Percentiles rank a stretch among this genome's conserved stretches.
Evolutionary conservation across 1,140 invertebrate species (phyloP).

Genomic region (Acromyrmex echinatior): DNA sequence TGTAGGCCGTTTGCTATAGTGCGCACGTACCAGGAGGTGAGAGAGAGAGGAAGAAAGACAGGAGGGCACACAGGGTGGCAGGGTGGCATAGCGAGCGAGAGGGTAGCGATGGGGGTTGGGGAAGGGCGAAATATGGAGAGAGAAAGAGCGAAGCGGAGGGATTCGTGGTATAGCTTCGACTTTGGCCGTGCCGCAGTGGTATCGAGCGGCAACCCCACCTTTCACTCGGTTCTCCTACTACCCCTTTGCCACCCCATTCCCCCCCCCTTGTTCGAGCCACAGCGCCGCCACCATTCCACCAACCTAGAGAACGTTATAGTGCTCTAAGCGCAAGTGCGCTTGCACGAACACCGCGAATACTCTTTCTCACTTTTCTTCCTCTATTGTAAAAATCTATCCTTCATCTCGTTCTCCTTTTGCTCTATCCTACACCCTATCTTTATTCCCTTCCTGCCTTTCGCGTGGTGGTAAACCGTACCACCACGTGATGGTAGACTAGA

Average conservation of each 20-base stretch:
- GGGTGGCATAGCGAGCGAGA: constrained; percentile 50
- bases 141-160: constrained; percentile 58
- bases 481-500: constrained; percentile 48
- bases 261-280: constrained; percentile 62
- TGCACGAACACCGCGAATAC: constrained; percentile 67
- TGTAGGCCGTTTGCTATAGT: constrained; percentile 77
- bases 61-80: constrained; percentile 19
- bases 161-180: constrained; percentile 80
- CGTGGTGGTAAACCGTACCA: constrained; percentile 26
- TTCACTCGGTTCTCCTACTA: constrained; percentile 49
- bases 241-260: constrained; percentile 47
- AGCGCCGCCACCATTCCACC: constrained; percentile 70
- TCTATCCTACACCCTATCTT: constrained; percentile 60
- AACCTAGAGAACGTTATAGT: constrained; percentile 72
- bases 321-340: constrained; percentile 72
- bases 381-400: constrained; percentile 7
- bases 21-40: constrained; percentile 46
- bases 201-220: constrained; percentile 85
- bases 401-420: constrained; percentile 41
- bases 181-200: constrained; percentile 86
- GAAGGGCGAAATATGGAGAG: constrained; percentile 30
- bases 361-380: constrained; percentile 12
- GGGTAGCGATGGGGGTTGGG: constrained; percentile 28
- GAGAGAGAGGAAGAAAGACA: constrained; percentile 45
- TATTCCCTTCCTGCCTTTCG: background rate